These are phyloP conservation scores for Trinorchestia longiramus DNA, from an alignment of 1,140 invertebrate genomes.

Conservation along the genomic window DNA sequence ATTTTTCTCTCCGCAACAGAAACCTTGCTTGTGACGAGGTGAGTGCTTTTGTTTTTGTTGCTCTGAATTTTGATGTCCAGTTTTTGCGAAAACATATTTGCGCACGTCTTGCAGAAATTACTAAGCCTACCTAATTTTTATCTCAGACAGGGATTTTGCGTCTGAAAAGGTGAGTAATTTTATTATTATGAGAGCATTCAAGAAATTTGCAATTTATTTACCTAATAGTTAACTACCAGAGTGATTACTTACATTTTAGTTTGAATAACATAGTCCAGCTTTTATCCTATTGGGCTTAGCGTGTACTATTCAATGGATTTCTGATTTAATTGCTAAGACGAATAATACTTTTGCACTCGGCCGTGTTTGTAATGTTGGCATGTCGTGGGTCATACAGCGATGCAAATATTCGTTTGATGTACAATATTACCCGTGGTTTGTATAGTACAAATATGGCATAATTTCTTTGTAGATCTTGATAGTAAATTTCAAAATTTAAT, in stretches of 20 bases:
- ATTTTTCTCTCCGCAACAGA: slow-evolving; percentile 47
- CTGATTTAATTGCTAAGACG: no score
- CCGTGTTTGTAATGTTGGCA: no score
- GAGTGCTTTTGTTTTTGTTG: background rate
- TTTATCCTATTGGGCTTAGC: no score
- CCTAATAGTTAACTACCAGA: background rate
- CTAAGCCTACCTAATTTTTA: background rate
- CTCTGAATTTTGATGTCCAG: background rate
- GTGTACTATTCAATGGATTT: no score
- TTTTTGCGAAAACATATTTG: background rate
- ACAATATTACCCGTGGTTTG: no score
- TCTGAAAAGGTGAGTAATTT: background rate
- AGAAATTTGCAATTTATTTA: background rate
- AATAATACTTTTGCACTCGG: no score
- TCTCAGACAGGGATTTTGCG: background rate
- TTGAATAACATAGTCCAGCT: background rate
- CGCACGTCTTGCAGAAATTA: background rate
- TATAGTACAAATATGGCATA: no score
- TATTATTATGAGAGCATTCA: background rate
- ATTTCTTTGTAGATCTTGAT: no score
- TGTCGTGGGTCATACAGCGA: no score
- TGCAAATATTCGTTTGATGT: no score
- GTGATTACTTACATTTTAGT: background rate
- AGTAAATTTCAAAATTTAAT: no score
- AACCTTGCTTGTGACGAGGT: slow-evolving; percentile 19